Conservation (phyloP, 2,888 invertebrate species). For the Amphipoea lucens region DNA sequence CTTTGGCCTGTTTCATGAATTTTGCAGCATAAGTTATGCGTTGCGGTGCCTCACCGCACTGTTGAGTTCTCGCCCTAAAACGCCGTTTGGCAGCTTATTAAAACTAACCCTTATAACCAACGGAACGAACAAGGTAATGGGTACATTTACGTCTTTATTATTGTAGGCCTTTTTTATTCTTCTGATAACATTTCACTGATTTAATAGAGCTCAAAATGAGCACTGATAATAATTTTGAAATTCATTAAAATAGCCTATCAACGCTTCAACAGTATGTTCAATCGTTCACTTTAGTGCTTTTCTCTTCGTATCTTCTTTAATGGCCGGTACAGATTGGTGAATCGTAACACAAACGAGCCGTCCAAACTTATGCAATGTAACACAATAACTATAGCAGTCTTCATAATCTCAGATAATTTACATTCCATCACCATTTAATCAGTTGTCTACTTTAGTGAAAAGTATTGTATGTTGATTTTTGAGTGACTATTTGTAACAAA, state of each 20-base stretch:
- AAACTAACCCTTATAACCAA: constrained; percentile 29
- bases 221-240: background rate
- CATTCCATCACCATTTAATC: background rate
- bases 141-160: background rate
- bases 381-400: background rate
- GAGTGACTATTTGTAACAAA: background rate
- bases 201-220: background rate
- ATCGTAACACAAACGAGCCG: background rate
- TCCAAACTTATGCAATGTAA: background rate
- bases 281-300: background rate
- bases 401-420: background rate
- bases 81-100: constrained; percentile 11
- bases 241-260: background rate
- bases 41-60: background rate
- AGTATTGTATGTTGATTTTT: too few species aligned
- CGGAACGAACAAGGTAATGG: constrained; percentile 22
- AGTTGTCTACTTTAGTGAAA: background rate
- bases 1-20: background rate
- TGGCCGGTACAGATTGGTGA: background rate
- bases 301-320: background rate
- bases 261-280: background rate
- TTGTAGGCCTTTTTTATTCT: background rate
- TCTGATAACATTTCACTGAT: background rate
- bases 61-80: constrained; percentile 1
- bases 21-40: background rate